Base-by-base conservation (phyloP, 2,797 vertebrate species). In the Enteromius mattozi region DNA sequence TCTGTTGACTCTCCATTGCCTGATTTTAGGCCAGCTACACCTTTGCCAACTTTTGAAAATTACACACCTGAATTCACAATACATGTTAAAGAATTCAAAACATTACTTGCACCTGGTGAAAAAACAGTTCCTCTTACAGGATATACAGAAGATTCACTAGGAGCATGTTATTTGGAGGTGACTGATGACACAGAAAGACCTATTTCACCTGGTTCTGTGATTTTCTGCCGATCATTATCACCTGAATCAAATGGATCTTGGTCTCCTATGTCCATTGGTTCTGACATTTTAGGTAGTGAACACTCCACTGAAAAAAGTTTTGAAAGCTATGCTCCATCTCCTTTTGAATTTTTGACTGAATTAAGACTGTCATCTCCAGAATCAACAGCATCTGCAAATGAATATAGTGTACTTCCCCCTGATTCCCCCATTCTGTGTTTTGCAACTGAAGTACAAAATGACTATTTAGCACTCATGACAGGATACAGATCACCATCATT, bases 171-270 rank as follows among this genome's bases (percentile, higher is more conserved):
- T 85, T 77, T 82, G 49, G 93, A 92, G 91, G 87, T 93, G 88
- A 42, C 5, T 9, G 87, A 93, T 81, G 94, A 95, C 78, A 92
- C 87, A 84, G 91, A 91, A 83, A 91, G 90, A 71, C 92, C 93
- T 8, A 2, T 92, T 75, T 94, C 93, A 37, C 86, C 86, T 61
- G 40, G 45, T 35, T 88, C 86, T 71, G 69, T 33, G 69, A 87
- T 30, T 42, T 74, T 92, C 88, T 88, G 87, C 91, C 51, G 82
- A 86, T 79, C 91, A 85, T 68, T 79, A 79, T 75, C 89, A 61
- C 81, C 86, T 59, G 86, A 89, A 82, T 89, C 85, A 9, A 88
- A 86, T 19, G 49, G 74, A 80, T 90, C 88, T 12, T 88, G 90
- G 56, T 94, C 91, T 80, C 85, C 85, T 85, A 89, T 85, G 51